These are phyloP conservation scores for human DNA, from an alignment of 2,113 vertebrate species.

Conservation along the genomic window GRCh38 chr14:99513501-99514000, in stretches of 20 bases:
- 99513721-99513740: accelerated
- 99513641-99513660: accelerated
- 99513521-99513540: neutral
- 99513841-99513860: accelerated
- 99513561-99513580: accelerated
- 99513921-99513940: too few species aligned
- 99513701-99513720: accelerated
- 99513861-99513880: neutral
- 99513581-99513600: accelerated
- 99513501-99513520: neutral
- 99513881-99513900: neutral
- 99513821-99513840: neutral
- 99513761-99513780: accelerated
- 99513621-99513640: neutral
- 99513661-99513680: neutral
- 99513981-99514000: neutral
- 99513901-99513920: neutral
- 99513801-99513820: neutral
- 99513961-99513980: neutral
- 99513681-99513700: neutral
- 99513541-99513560: conserved; percentile 45
- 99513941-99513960: accelerated
- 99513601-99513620: neutral
- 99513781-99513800: accelerated
- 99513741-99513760: neutral